A percentile compares a stretch with the other conserved stretches of the same genome.
phyloP scores from a whole-genome alignment of 2,113 vertebrate species.

The Columba livia region DNA sequence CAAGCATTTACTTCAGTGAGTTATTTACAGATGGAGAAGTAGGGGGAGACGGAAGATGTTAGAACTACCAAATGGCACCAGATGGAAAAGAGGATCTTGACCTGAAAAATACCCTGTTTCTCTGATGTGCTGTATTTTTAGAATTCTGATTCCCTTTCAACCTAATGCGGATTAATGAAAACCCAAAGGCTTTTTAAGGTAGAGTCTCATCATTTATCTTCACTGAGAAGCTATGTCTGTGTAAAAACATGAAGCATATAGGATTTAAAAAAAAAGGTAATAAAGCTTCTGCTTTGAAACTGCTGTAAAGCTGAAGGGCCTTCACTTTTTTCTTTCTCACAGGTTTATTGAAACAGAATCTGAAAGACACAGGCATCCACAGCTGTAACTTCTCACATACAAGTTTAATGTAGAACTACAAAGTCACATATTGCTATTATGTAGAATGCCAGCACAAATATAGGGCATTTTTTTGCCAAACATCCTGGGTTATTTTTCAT shows the following conservation, averaged over 20 bases:
- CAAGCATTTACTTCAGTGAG: slow-evolving; percentile 57
- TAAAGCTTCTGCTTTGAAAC: slow-evolving; percentile 67
- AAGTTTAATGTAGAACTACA: slow-evolving; percentile 46
- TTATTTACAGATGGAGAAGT: slow-evolving; percentile 60
- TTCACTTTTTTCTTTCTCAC: slow-evolving; percentile 46
- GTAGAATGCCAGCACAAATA: slow-evolving; percentile 1
- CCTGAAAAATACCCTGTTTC: slow-evolving; percentile 56
- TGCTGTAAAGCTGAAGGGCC: slow-evolving; percentile 38
- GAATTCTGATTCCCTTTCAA: slow-evolving; percentile 65
- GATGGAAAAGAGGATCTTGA: slow-evolving; percentile 53
- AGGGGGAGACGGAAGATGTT: slow-evolving; percentile 55
- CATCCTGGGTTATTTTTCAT: slow-evolving; percentile 14
- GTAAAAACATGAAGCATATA: slow-evolving; percentile 38
- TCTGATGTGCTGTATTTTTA: slow-evolving; percentile 65
- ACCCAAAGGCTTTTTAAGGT: slow-evolving; percentile 58
- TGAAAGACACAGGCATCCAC: slow-evolving; percentile 27
- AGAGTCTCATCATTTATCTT: slow-evolving; percentile 60
- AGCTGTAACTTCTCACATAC: slow-evolving; percentile 55
- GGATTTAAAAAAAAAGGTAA: slow-evolving; percentile 32
- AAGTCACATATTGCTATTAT: slow-evolving; percentile 34
- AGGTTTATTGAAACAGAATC: slow-evolving; percentile 60
- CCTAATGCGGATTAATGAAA: slow-evolving; percentile 62
- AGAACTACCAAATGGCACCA: slow-evolving; percentile 55
- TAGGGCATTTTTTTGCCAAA: background rate
- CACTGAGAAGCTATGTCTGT: slow-evolving; percentile 33